Base-by-base conservation (phyloP, 1,140 invertebrate species). In the Mizuhopecten yessoensis region DNA sequence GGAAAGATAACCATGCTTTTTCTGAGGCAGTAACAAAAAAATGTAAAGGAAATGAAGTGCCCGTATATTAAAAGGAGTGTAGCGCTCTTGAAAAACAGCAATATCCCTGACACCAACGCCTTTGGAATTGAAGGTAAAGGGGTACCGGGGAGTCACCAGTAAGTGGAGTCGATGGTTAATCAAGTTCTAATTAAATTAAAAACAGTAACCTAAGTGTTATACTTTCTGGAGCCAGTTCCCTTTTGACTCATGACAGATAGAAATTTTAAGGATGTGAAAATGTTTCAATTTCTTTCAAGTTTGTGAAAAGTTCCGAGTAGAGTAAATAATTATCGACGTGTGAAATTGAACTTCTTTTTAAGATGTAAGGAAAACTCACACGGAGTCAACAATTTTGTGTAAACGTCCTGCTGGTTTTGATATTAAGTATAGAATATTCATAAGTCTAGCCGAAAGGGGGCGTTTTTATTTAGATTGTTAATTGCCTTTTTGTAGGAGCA, bases 51-150 rank as follows among this genome's bases (percentile, higher is more conserved):
- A 75, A 29, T 75, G 57, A 29, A 75, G 57, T 75, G 29, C 57
- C 57, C 57, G n/a, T 75, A n/a, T 75, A 29, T 75, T 29, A 75
- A 75, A 75, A 75, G 57, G 11, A 75, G 57, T 75, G 57, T 75
- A 75, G 57, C 57, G 57, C 57, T 75, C 57, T 75, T 75, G 57
- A 75, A 75, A 75, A 75, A 75, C 57, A 75, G 57, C 57, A 75
- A 75, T 75, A 75, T 75, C 57, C 57, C 57, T 29, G 45, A 75
- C n/a, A 75, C 57, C 23, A 75, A 75, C 57, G 57, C 57, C 57
- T 29, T 75, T 75, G 23, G 57, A 75, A 29, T 75, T 75, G 1
- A 75, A 75, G 57, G 57, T 29, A 75, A n/a, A 17, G n/a, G n/a
- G 9, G 57, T 75, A 75, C 23, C 57, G 17, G 57, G 29, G 57